Percentiles rank a stretch among this genome's conserved stretches.
Conservation (phyloP, 2,113 vertebrate genomes). For the Trogon surrucura region DNA sequence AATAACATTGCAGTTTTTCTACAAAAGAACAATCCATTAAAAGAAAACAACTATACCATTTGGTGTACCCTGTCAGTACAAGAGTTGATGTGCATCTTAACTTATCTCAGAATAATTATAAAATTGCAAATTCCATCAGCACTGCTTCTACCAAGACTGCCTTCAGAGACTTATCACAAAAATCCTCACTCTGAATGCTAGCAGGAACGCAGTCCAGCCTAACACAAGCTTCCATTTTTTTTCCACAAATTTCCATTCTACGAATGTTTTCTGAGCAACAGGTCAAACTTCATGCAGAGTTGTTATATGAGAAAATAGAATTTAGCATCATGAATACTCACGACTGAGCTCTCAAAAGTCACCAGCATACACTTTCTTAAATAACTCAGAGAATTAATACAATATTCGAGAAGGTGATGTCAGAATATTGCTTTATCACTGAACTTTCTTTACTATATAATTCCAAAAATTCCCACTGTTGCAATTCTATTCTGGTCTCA, state of each 20-base stretch:
- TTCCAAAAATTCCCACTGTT: neutral
- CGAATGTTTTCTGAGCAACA: too few species aligned
- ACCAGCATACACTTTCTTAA: constrained; percentile 6
- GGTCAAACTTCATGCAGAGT: neutral
- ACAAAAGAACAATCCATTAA: neutral
- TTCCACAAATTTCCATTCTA: neutral
- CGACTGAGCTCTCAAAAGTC: neutral
- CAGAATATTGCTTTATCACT: constrained; percentile 44
- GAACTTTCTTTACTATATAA: constrained; percentile 34
- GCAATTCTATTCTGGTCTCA: neutral
- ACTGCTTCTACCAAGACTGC: neutral
- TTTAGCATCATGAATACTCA: constrained; percentile 45
- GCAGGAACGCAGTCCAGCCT: neutral
- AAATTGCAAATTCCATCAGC: neutral
- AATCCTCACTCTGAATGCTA: neutral
- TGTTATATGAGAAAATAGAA: neutral
- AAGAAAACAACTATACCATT: neutral
- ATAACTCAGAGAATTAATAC: neutral
- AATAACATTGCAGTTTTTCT: neutral
- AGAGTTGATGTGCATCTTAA: neutral
- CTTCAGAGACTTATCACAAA: neutral
- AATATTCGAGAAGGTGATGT: constrained; percentile 4
- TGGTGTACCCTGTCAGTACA: neutral
- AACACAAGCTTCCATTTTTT: neutral
- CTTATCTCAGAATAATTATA: neutral